Percentiles rank a stretch among this genome's conserved stretches.
These are phyloP conservation scores for Nipponia nippon DNA, from an alignment of 2,113 vertebrate species.

Conservation along the genomic window DNA sequence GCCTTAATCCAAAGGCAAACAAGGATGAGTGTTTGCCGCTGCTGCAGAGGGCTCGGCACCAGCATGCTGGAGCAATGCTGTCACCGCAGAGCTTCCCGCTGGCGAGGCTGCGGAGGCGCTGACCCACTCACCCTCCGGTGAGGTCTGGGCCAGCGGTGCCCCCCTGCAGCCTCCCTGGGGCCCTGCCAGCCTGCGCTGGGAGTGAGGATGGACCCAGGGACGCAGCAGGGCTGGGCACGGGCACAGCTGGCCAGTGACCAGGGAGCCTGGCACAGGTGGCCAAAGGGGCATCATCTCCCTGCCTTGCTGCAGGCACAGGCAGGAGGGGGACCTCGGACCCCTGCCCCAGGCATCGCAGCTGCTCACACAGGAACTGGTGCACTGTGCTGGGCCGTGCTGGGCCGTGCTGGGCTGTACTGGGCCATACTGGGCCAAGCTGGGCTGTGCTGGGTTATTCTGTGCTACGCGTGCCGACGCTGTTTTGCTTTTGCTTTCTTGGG, in stretches of 20 bases:
- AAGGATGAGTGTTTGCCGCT: rapidly evolving
- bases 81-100: rapidly evolving
- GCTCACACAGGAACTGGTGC: background rate
- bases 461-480: background rate
- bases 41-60: rapidly evolving
- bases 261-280: background rate
- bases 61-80: rapidly evolving
- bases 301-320: background rate
- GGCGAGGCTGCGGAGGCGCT: rapidly evolving
- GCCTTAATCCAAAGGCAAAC: background rate
- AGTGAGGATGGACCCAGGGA: rapidly evolving
- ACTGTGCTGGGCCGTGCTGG: background rate
- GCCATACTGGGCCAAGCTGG: too few species aligned
- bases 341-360: rapidly evolving
- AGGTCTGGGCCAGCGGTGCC: background rate
- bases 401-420: background rate
- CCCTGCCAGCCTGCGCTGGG: rapidly evolving
- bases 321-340: too few species aligned
- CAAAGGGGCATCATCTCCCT: rapidly evolving
- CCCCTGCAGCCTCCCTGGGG: background rate
- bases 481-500: background rate
- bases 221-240: rapidly evolving
- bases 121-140: rapidly evolving
- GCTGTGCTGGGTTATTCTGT: too few species aligned
- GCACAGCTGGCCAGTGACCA: rapidly evolving